Base-by-base conservation (phyloP, 2,113 vertebrate genomes). In the Pithys albifrons region DNA sequence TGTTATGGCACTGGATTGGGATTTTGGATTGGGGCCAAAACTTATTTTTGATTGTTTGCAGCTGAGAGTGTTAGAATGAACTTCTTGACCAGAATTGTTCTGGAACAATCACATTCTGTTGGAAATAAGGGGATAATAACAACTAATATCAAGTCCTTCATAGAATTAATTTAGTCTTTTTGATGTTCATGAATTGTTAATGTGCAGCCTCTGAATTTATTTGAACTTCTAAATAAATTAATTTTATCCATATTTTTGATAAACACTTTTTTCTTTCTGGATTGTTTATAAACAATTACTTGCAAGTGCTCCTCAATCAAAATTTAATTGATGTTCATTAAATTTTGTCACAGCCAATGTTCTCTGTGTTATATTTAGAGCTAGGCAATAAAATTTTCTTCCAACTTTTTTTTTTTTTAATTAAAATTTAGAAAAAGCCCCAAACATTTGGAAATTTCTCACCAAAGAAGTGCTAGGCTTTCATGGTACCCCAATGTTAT, bases 201-300 rank as follows among this genome's bases (percentile, higher is more conserved):
- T 86, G 66, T 93, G 92, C 15, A 89, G 88, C 20, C 74, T 87
- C 66, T 2, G 2, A 81, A 92, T 96, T 88, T 92, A 89, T 90
- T 94, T 96, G 88, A 78, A 94, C 88, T 93, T 93, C 65, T 95
- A 81, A 93, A 94, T 81, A 74, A 83, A 86, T 94, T 94, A 23
- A 35, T 91, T 95, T 94, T 90, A 88, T 93, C 76, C 75, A 92
- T 93, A 87, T 86, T 92, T 96, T 91, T 84, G 69, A 79, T 78
- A 92, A 96, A 93, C 86, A 69, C 6, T 91, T 75, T 43, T 77
- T 83, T 88, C 11, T 86, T 71, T 43, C 29, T 72, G 70, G 33
- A 55, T 77, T 96, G 91, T 96, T 96, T 96, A 88, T 67, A 94
- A 96, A 93, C 71, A 96, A 96, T 86, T 94, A 95, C 59, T 94